A percentile compares a stretch with the other conserved stretches of the same genome.
Evolutionary conservation across 2,888 invertebrate genomes (phyloP).

Genomic region (Morinoia aosen): DNA sequence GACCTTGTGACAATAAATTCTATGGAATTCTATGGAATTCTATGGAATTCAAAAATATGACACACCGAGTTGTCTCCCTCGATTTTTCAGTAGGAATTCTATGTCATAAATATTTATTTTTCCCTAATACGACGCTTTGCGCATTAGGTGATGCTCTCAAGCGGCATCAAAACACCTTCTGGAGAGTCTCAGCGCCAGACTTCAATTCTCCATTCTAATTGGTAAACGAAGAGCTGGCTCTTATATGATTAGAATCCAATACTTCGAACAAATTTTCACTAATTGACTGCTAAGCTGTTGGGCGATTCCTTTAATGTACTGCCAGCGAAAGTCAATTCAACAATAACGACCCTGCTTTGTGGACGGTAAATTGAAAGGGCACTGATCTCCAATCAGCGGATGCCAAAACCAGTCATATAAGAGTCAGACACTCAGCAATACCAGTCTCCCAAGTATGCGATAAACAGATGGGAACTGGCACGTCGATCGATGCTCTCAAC

Average conservation of each 20-base stretch:
- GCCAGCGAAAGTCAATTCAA: background rate
- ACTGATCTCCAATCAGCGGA: conserved; percentile 1
- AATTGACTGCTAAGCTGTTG: background rate
- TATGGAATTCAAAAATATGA: no score
- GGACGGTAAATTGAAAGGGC: background rate
- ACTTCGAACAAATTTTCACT: background rate
- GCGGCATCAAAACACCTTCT: background rate
- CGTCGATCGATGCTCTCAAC: background rate
- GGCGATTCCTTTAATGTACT: background rate
- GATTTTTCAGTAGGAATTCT: no score
- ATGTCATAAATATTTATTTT: no score
- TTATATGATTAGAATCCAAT: background rate
- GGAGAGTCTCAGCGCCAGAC: background rate
- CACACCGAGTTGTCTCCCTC: no score
- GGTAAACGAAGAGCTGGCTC: background rate
- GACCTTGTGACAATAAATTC: no score
- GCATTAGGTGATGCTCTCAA: background rate
- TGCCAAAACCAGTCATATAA: conserved; percentile 17
- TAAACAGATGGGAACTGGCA: conserved; percentile 6
- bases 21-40: no score
- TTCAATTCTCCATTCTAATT: background rate
- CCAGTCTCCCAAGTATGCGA: background rate
- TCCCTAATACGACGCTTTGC: background rate
- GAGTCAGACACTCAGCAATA: background rate
- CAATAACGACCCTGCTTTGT: background rate